These are phyloP conservation scores for Diaprepes abbreviatus DNA, from an alignment of 2,888 invertebrate species.

Conservation along the genomic window DNA sequence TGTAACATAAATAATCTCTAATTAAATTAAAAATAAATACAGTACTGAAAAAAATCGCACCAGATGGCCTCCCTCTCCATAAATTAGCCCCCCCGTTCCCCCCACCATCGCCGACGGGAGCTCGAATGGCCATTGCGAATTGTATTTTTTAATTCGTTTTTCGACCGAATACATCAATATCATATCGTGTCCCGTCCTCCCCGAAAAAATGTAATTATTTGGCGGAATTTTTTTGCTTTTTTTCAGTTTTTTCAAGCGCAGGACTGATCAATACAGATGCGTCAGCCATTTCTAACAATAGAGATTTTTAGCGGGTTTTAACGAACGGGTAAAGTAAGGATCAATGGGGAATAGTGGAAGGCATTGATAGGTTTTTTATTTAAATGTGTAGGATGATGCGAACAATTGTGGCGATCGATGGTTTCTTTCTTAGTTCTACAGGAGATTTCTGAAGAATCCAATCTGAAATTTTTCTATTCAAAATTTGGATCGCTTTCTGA, in stretches of 20 bases:
- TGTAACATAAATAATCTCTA: conserved; percentile 27
- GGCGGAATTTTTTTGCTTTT: conserved; percentile 47
- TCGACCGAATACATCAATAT: conserved; percentile 50
- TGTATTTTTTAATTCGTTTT: conserved; percentile 51
- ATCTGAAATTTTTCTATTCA: no score
- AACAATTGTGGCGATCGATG: no score
- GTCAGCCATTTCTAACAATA: conserved; percentile 49
- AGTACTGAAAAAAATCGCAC: conserved; percentile 26
- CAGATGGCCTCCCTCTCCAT: conserved; percentile 35
- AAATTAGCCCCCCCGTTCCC: conserved; percentile 21
- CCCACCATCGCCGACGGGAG: conserved; percentile 25
- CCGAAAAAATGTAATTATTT: conserved; percentile 50
- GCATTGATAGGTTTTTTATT: background rate
- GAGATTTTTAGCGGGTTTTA: conserved; percentile 35
- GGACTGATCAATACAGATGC: conserved; percentile 49
- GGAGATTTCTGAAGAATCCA: no score
- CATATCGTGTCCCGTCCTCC: conserved; percentile 47
- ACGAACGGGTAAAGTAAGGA: conserved; percentile 26
- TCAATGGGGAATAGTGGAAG: background rate
- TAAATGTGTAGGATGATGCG: no score
- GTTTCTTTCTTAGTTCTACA: no score
- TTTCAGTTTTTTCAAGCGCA: conserved; percentile 46
- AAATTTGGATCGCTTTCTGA: no score
- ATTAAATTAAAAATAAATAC: conserved; percentile 39
- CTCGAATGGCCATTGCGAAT: conserved; percentile 49